Evolutionary conservation across 2,797 vertebrate species (phyloP).

Genomic region (Pogonophryne albipinna): DNA sequence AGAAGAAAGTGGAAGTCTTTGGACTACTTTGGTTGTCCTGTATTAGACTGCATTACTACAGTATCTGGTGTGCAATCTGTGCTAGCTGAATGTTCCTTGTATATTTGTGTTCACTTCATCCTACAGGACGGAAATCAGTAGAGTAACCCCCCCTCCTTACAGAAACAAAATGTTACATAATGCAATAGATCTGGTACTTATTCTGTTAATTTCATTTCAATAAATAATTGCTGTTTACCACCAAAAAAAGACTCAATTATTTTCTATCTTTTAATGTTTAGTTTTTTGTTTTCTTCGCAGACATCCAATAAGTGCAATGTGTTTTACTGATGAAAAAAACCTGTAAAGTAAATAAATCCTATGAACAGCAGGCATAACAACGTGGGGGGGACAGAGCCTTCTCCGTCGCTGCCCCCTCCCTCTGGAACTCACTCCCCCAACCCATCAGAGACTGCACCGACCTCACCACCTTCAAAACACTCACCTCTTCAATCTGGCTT

Average conservation of each 20-base stretch:
- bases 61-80: conserved; percentile 97
- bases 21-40: conserved; percentile 92
- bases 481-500: too few species aligned
- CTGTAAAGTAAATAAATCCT: too few species aligned
- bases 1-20: conserved; percentile 38
- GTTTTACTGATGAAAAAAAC: too few species aligned
- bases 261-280: conserved; percentile 20
- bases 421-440: too few species aligned
- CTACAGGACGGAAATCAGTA: conserved; percentile 85
- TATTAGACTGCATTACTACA: conserved; percentile 94
- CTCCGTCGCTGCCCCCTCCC: too few species aligned
- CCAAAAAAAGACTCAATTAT: conserved; percentile 75
- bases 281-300: too few species aligned
- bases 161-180: conserved; percentile 91
- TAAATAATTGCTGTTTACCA: conserved; percentile 99
- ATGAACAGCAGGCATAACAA: too few species aligned
- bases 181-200: conserved; percentile 98
- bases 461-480: too few species aligned
- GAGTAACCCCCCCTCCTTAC: conserved; percentile 85
- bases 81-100: conserved; percentile 99
- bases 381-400: too few species aligned
- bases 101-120: conserved; percentile 95
- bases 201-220: conserved; percentile 93
- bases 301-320: too few species aligned
- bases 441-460: too few species aligned